Percentiles rank a stretch among this genome's conserved stretches.
Conservation (phyloP, 2,113 vertebrate species). For the Pelvicachromis taeniatus region DNA sequence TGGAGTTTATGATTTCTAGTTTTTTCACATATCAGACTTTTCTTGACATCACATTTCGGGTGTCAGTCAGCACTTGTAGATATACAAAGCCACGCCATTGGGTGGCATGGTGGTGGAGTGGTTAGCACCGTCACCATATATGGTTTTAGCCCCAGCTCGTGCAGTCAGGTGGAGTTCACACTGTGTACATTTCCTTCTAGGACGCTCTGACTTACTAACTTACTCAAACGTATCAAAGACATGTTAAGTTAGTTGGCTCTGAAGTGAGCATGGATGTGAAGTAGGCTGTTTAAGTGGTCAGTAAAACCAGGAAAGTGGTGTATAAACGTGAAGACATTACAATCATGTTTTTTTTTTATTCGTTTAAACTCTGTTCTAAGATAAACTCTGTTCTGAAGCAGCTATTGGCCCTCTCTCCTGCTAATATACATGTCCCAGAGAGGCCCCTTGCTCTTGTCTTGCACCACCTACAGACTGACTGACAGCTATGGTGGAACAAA, state of each 20-base stretch:
- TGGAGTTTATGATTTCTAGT: not conserved
- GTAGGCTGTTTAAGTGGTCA: not conserved
- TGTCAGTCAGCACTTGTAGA: not conserved
- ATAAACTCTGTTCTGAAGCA: not conserved
- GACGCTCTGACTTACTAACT: not conserved
- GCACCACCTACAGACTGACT: slow-evolving; percentile 23
- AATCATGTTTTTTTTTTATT: not conserved
- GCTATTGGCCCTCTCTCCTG: slow-evolving; percentile 38
- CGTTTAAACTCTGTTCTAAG: not conserved
- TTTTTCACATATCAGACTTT: not conserved
- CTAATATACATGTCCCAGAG: slow-evolving; percentile 38
- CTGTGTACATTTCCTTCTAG: not conserved
- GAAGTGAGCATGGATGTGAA: not conserved
- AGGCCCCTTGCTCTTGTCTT: slow-evolving; percentile 38
- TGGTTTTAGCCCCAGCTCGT: not conserved
- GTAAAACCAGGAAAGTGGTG: not conserved
- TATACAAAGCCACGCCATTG: not conserved
- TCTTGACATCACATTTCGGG: not conserved
- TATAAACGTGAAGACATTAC: not conserved
- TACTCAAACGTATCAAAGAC: not conserved
- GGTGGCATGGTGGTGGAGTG: not conserved
- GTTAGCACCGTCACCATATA: not conserved
- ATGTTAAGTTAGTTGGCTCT: not conserved
- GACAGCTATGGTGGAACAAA: slow-evolving; percentile 23
- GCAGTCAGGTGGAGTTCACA: not conserved